Conservation (phyloP, 2,113 vertebrate genomes). For the Hemichromis elongatus region DNA sequence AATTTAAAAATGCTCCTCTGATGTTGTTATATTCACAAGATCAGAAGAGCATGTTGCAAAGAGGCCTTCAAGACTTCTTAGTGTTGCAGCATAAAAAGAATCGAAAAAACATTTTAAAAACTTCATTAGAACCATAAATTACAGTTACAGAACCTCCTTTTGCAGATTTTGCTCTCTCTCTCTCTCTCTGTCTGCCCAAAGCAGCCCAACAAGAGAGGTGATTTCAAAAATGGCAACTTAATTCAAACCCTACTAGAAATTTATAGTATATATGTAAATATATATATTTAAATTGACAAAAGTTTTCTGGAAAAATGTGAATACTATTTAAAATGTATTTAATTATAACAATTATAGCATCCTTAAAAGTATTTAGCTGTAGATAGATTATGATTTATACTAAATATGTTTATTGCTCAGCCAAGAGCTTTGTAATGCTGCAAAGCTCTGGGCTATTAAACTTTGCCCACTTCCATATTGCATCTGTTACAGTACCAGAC, state of each 20-base stretch:
- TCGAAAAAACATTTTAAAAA: background rate
- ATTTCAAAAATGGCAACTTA: slow-evolving; percentile 7
- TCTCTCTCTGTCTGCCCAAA: background rate
- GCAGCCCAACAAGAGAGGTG: background rate
- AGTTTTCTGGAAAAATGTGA: fast-evolving
- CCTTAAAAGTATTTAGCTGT: background rate
- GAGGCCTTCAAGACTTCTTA: background rate
- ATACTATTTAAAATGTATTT: background rate
- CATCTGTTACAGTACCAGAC: background rate
- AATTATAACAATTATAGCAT: background rate
- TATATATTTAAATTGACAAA: background rate
- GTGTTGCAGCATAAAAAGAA: background rate
- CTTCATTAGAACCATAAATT: background rate
- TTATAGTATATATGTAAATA: background rate
- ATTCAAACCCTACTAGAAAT: background rate
- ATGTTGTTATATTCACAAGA: background rate
- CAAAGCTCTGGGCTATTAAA: background rate
- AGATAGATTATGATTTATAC: background rate
- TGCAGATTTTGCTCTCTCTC: background rate
- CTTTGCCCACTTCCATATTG: background rate
- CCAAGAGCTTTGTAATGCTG: background rate
- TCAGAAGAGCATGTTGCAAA: background rate
- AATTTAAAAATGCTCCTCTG: background rate
- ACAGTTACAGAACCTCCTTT: background rate
- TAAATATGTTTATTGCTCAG: background rate